A percentile compares a stretch with the other conserved stretches of the same genome.
Evolutionary conservation across 2,797 vertebrate species (phyloP).

Genomic region (Microhierax caerulescens): DNA sequence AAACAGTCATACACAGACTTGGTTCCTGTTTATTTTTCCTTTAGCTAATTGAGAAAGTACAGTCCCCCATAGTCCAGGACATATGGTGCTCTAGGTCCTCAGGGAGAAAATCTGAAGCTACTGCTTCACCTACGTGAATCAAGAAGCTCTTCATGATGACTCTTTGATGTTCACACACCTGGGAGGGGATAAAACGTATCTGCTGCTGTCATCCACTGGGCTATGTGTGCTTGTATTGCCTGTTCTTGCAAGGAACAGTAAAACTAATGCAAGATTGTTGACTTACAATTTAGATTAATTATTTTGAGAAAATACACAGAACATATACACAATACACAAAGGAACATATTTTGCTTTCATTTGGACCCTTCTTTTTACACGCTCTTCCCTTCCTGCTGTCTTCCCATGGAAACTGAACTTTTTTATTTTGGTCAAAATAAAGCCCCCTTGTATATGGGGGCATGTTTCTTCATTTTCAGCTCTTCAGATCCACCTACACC

Average conservation of each 20-base stretch:
- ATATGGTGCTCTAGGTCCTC: background rate
- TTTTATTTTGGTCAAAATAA: background rate
- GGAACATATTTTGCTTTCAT: background rate
- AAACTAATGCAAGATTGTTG: background rate
- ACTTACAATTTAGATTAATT: background rate
- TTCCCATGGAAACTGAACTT: background rate
- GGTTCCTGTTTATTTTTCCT: background rate
- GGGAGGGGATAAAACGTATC: background rate
- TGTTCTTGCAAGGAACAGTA: background rate
- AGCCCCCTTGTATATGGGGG: background rate
- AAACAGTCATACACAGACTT: background rate
- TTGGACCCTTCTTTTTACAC: background rate
- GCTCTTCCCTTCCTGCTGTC: background rate
- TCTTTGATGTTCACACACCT: background rate
- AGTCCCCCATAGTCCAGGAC: background rate
- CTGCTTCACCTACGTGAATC: background rate
- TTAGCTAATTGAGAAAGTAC: background rate
- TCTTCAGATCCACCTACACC: background rate
- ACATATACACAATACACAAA: background rate
- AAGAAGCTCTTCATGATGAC: background rate
- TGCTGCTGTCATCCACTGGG: background rate
- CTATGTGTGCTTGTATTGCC: background rate
- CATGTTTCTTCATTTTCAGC: background rate
- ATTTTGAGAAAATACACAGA: background rate
- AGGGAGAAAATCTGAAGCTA: background rate